phyloP scores from a whole-genome alignment of 2,797 vertebrate genomes.

The Vultur gryphus region DNA sequence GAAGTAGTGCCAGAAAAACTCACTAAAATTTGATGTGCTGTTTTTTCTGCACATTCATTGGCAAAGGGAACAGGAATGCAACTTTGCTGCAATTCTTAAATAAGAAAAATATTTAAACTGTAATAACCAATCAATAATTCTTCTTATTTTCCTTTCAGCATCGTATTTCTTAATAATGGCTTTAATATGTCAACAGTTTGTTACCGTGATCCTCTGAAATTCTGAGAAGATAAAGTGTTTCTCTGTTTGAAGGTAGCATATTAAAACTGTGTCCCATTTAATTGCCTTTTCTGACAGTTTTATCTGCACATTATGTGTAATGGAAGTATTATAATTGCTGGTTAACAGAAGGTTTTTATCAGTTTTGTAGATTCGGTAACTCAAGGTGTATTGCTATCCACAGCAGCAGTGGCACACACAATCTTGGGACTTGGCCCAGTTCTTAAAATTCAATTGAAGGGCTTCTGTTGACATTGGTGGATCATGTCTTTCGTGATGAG shows the following conservation, averaged over 20 bases:
- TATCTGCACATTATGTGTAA: background rate
- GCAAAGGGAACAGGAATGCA: background rate
- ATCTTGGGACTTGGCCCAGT: conserved; percentile 52
- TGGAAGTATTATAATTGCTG: background rate
- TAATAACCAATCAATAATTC: conserved; percentile 8
- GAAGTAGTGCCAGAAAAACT: background rate
- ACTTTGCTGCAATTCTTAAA: background rate
- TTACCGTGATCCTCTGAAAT: background rate
- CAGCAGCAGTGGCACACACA: background rate
- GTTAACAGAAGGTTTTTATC: background rate
- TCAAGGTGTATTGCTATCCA: conserved; percentile 21
- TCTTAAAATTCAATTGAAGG: conserved; percentile 37
- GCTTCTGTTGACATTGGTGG: conserved; percentile 24
- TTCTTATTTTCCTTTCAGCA: background rate
- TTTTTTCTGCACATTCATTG: background rate
- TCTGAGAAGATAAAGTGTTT: background rate
- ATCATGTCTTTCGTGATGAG: background rate
- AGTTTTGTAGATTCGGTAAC: background rate
- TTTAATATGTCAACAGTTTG: conserved; percentile 9
- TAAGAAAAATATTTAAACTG: conserved; percentile 1
- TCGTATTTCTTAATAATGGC: background rate
- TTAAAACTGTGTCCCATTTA: background rate
- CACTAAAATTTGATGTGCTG: background rate
- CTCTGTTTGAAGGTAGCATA: background rate
- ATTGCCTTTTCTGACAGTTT: background rate